Evolutionary conservation across 2,113 vertebrate species (phyloP).

Genomic region (Kobus ellipsiprymnus): DNA sequence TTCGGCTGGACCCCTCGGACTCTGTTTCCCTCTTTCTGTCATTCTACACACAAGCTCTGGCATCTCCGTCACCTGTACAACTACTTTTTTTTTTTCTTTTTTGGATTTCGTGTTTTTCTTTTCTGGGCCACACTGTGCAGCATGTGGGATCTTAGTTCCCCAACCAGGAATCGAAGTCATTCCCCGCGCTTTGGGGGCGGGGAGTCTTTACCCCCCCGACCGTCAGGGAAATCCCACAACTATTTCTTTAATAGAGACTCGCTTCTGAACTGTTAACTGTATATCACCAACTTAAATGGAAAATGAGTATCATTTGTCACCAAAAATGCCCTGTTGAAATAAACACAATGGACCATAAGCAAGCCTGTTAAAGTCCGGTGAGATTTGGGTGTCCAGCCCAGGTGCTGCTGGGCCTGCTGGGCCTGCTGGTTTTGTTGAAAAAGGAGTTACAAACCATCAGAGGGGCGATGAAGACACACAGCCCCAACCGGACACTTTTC

Average conservation of each 20-base stretch:
- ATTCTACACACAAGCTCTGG: neutral
- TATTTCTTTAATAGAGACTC: neutral
- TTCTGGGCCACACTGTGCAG: neutral
- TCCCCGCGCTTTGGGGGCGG: accelerated
- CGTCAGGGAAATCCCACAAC: neutral
- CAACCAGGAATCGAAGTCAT: neutral
- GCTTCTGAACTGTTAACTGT: neutral
- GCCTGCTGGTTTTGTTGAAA: neutral
- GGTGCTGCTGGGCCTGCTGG: neutral
- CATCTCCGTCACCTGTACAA: accelerated
- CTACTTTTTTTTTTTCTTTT: neutral
- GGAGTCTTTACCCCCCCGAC: neutral
- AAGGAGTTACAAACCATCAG: neutral
- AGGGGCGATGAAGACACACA: neutral
- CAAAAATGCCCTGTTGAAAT: neutral
- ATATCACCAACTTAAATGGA: neutral
- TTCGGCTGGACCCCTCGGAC: accelerated
- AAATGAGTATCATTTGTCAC: neutral
- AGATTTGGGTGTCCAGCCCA: neutral
- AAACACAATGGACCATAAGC: neutral
- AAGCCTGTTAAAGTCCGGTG: neutral
- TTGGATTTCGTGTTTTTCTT: neutral
- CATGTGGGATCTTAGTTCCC: neutral
- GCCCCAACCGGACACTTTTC: neutral
- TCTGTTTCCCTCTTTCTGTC: neutral